A percentile compares a stretch with the other conserved stretches of the same genome.
These are phyloP conservation scores for Myathropa florea DNA, from an alignment of 2,888 invertebrate species.

Conservation along the genomic window DNA sequence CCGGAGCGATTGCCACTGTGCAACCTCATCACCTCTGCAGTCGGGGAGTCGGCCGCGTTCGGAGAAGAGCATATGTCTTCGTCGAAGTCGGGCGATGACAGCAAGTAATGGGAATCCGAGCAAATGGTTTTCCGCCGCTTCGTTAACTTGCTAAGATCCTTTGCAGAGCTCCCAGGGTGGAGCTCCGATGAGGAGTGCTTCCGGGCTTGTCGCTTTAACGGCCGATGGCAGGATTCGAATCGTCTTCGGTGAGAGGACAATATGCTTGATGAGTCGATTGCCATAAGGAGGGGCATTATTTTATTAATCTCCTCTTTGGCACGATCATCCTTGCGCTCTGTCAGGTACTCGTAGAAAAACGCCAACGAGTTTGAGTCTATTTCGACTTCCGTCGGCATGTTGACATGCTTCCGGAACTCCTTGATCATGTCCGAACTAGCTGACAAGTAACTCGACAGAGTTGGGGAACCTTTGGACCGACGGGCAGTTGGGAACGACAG, in stretches of 20 bases:
- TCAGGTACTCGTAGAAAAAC: constrained; percentile 16
- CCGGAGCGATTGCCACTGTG: neutral
- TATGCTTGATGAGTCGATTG: neutral
- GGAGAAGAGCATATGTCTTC: constrained; percentile 25
- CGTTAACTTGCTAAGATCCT: neutral
- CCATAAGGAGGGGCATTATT: constrained; percentile 7
- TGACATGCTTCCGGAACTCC: constrained; percentile 21
- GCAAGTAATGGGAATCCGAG: constrained; percentile 18
- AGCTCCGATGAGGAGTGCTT: constrained; percentile 25
- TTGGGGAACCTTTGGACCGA: neutral
- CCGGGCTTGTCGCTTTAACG: neutral
- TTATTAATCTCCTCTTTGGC: constrained; percentile 22
- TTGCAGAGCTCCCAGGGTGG: neutral
- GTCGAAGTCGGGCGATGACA: constrained; percentile 34
- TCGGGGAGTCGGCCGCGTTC: constrained; percentile 7
- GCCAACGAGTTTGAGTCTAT: constrained; percentile 12
- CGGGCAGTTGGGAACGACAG: neutral
- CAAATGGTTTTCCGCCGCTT: constrained; percentile 57
- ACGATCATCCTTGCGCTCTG: neutral
- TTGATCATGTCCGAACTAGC: constrained; percentile 1
- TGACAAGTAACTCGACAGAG: neutral
- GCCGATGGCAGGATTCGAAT: constrained; percentile 13
- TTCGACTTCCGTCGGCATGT: constrained; percentile 10
- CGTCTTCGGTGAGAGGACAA: neutral
- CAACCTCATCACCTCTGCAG: constrained; percentile 22